phyloP scores from a whole-genome alignment of 1,140 invertebrate genomes.

The Vanessa tameamea region DNA sequence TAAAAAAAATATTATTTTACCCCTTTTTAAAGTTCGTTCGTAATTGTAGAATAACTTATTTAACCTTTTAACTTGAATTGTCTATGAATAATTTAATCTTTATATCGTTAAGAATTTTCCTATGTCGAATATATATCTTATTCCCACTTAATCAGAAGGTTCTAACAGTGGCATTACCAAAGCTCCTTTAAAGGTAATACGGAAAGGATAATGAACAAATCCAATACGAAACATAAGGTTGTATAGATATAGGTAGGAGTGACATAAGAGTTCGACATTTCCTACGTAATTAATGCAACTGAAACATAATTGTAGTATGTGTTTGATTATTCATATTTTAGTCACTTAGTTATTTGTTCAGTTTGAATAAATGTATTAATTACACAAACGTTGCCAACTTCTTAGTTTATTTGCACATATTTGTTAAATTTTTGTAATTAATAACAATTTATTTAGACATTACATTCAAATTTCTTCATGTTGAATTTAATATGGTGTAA shows the following conservation, averaged over 20 bases:
- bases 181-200: slow-evolving; percentile 21
- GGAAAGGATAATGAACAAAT: not conserved
- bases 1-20: slow-evolving; percentile 34
- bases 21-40: slow-evolving; percentile 31
- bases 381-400: slow-evolving; percentile 77
- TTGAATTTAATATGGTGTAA: slow-evolving; percentile 80
- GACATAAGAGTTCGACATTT: slow-evolving; percentile 50
- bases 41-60: slow-evolving; percentile 34
- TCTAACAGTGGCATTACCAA: slow-evolving; percentile 14
- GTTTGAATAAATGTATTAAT: slow-evolving; percentile 76
- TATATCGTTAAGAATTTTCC: slow-evolving; percentile 40
- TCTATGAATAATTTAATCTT: slow-evolving; percentile 35
- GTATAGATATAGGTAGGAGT: slow-evolving; percentile 56
- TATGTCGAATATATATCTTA: slow-evolving; percentile 37
- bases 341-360: slow-evolving; percentile 75
- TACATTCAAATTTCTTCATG: slow-evolving; percentile 73
- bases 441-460: slow-evolving; percentile 79
- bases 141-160: not conserved
- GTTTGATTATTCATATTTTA: slow-evolving; percentile 79
- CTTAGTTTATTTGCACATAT: slow-evolving; percentile 81
- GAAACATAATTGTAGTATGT: slow-evolving; percentile 58
- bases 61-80: slow-evolving; percentile 39
- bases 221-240: slow-evolving; percentile 49
- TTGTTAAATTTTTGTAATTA: slow-evolving; percentile 79
- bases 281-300: slow-evolving; percentile 45